Conservation (phyloP, 1,140 invertebrate genomes). For the Mercenaria mercenaria region DNA sequence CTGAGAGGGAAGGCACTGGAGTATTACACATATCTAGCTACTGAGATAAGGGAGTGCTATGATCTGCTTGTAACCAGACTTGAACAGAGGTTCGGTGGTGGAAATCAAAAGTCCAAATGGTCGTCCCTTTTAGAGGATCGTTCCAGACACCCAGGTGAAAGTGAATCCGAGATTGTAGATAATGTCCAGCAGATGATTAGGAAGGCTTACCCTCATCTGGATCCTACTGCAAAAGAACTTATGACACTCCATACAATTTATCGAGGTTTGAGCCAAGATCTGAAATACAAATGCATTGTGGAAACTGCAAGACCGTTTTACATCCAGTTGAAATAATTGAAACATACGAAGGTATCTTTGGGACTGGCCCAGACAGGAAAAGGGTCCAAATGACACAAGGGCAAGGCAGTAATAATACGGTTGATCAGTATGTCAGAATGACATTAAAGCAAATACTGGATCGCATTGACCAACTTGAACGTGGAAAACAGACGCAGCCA, state of each 20-base stretch:
- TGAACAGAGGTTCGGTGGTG: background rate
- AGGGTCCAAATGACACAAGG: background rate
- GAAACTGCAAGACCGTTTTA: background rate
- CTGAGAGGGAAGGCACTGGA: background rate
- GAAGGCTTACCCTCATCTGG: background rate
- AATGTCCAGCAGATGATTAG: background rate
- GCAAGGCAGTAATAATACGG: background rate
- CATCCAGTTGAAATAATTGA: background rate
- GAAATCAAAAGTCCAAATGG: background rate
- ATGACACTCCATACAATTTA: background rate
- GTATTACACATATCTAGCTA: background rate
- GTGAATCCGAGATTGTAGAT: background rate
- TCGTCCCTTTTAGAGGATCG: background rate
- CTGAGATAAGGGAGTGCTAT: background rate
- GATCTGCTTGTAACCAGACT: background rate
- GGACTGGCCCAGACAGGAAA: background rate
- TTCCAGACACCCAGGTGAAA: background rate
- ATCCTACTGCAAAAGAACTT: background rate
- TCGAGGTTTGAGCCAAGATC: background rate
- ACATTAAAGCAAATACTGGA: background rate
- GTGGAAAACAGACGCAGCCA: background rate
- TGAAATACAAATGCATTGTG: background rate
- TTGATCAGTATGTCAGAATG: background rate
- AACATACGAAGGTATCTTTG: background rate
- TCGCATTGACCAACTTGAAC: background rate